Evolutionary conservation across 2,113 vertebrate species (phyloP), one percentile per base, ranked within the genome.

Genomic region (Nannobrachium achirus): DNA sequence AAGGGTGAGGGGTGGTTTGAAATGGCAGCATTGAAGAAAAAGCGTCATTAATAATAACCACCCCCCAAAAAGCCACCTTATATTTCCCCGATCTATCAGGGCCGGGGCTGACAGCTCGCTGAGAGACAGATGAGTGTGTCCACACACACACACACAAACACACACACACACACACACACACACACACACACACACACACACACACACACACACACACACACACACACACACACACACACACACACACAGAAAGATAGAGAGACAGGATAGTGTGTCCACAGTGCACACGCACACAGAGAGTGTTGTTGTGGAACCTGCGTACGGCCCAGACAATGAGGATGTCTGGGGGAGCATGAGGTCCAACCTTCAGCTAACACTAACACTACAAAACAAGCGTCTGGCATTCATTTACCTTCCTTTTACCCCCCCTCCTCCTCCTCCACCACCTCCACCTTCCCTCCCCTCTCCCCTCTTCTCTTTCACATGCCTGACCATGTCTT

Each of bases 381-480:
- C 40, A 84, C 6, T 5, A 33, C 2, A 65, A 68, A 69, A 33
- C 66, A 25, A 69, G 63, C 11, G 69, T 71, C 83, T 88, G 85
- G 73, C 55, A 73, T 81, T 89, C 79, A 85, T 89, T 84, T 82
- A 88, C 85, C 81, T 83, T 25, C 78, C 76, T 52, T 79, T 67
- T 50, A 48, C 13, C 65, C 79, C 66, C 75, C 70, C 82, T 66
- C 79, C 81, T 64, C 49, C 71, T 53, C 68, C 76, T 75, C 55
- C 80, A 64, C 61, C 62, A 2, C 71, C 44, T 50, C 51, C 70
- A 51, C 33, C 65, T 33, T 71, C 75, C 74, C 33, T 41, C 40
- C 56, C 41, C 74, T 65, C 72, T 63, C 51, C 41, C 66, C 71
- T 61, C 72, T 73, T 65, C 49, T 61, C 65, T 78, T 65, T 82